phyloP scores from a whole-genome alignment of 2,797 vertebrate species.

The Anolis apletophallus region DNA sequence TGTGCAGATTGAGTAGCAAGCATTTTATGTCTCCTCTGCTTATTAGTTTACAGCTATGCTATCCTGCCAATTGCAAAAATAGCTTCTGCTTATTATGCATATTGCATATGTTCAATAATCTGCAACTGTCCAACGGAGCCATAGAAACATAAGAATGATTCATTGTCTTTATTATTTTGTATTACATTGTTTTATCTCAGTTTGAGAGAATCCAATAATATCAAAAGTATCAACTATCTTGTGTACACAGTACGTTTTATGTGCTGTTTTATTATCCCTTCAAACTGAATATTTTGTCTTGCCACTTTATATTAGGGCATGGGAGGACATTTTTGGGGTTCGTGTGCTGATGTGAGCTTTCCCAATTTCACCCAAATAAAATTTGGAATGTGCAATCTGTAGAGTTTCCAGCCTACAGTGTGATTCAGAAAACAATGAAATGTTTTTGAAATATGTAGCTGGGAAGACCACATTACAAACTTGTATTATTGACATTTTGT shows the following conservation, averaged over 20 bases:
- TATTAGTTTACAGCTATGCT: not conserved
- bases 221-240: not conserved
- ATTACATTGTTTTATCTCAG: not conserved
- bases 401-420: not conserved
- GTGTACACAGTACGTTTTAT: not conserved
- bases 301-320: not conserved
- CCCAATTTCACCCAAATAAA: not conserved
- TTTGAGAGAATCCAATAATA: not conserved
- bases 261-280: not conserved
- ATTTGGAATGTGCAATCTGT: not conserved
- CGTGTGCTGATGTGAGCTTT: not conserved
- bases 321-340: not conserved
- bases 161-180: not conserved
- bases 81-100: not conserved
- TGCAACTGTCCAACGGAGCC: not conserved
- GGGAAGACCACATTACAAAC: not conserved
- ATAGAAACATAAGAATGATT: not conserved
- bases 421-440: not conserved
- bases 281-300: not conserved
- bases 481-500: no score
- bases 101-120: conserved; percentile 13
- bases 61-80: conserved; percentile 6
- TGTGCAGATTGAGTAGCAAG: not conserved
- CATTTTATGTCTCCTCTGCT: conserved; percentile 17
- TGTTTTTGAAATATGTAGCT: not conserved